Evolutionary conservation across 2,888 invertebrate genomes (phyloP).

Genomic region (Apamea anceps): DNA sequence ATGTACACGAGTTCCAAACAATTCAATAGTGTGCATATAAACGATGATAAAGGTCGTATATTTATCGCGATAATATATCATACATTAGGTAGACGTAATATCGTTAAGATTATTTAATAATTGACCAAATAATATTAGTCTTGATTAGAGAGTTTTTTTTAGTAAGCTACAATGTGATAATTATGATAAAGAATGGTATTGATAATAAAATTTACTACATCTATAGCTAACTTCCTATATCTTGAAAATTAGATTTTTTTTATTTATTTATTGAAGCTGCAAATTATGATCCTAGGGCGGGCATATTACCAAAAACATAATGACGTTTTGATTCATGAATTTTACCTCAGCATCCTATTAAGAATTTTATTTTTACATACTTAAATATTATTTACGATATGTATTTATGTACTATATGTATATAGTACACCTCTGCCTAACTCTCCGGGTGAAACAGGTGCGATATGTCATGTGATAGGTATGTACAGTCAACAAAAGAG

Average conservation of each 20-base stretch:
- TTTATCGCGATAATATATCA: slow-evolving; percentile 21
- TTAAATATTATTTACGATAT: neutral
- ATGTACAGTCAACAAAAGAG: too few species aligned
- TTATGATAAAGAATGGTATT: neutral
- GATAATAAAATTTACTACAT: neutral
- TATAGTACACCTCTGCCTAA: too few species aligned
- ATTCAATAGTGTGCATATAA: slow-evolving; percentile 12
- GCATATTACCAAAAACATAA: slow-evolving; percentile 4
- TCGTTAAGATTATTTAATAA: neutral
- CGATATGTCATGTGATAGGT: too few species aligned
- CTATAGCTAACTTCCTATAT: too few species aligned
- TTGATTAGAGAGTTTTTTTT: neutral
- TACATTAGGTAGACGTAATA: neutral
- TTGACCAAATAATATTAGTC: slow-evolving; percentile 2
- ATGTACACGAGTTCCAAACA: slow-evolving; percentile 8
- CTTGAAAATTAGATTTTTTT: neutral
- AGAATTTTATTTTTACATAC: neutral
- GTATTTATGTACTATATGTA: neutral
- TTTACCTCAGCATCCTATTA: neutral
- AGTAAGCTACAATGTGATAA: neutral
- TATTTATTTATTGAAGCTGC: neutral
- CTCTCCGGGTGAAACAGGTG: too few species aligned
- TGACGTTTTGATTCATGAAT: neutral
- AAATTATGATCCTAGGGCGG: neutral
- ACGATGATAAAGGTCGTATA: neutral